These are phyloP conservation scores for Artibeus lituratus DNA, from an alignment of 2,797 vertebrate genomes.

Conservation along the genomic window DNA sequence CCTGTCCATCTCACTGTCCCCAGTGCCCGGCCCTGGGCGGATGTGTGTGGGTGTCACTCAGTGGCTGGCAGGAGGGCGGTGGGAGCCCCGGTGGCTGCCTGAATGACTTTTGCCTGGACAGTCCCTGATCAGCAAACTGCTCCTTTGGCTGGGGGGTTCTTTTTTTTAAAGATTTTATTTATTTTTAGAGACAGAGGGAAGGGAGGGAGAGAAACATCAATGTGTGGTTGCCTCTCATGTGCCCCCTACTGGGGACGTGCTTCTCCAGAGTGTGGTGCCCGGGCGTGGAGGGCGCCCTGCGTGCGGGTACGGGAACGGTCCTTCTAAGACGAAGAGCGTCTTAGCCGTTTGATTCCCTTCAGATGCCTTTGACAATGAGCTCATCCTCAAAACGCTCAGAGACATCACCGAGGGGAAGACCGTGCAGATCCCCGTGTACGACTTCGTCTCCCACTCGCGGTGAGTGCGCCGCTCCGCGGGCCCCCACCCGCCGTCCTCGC, in stretches of 20 bases:
- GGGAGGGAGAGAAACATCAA: too few relatives aligned
- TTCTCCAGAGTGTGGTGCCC: background rate
- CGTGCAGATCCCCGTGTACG: slow-evolving; percentile 96
- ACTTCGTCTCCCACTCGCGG: slow-evolving; percentile 98
- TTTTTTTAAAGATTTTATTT: too few relatives aligned
- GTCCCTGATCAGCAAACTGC: background rate
- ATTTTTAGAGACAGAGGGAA: too few relatives aligned
- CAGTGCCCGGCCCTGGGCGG: accelerated
- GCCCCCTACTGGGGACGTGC: accelerated
- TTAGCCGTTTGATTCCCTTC: slow-evolving; percentile 27
- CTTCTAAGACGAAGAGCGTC: background rate
- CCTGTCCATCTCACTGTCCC: accelerated
- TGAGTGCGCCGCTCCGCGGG: slow-evolving; percentile 74
- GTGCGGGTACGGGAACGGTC: background rate
- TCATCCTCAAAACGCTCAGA: slow-evolving; percentile 92
- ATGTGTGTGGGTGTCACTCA: too few relatives aligned
- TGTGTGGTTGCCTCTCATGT: too few relatives aligned
- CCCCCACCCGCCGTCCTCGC: accelerated
- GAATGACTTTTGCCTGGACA: background rate
- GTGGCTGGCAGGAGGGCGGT: background rate
- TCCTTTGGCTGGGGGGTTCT: background rate
- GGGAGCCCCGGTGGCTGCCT: too few relatives aligned
- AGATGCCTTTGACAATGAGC: slow-evolving; percentile 99
- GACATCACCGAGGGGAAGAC: slow-evolving; percentile 93
- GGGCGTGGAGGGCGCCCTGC: background rate